Percentiles rank a stretch among this genome's conserved stretches.
Evolutionary conservation across 2,113 vertebrate genomes (phyloP).

Genomic region (Rhinopomastus cyanomelas): DNA sequence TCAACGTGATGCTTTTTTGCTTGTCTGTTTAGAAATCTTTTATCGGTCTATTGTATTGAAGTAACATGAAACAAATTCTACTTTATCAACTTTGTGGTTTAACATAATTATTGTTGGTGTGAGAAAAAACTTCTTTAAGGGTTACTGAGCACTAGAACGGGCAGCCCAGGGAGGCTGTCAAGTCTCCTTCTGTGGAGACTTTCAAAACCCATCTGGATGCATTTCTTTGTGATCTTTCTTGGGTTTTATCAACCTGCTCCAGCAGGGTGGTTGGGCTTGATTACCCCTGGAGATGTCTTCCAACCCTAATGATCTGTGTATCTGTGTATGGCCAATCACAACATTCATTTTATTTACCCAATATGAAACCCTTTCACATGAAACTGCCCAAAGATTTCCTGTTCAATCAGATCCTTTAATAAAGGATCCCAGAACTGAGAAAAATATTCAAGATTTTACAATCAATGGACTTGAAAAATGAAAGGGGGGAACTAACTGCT

Average conservation of each 20-base stretch:
- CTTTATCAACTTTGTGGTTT: background rate
- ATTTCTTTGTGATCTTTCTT: no score
- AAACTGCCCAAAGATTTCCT: background rate
- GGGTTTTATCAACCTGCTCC: no score
- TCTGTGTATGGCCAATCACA: background rate
- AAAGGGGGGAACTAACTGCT: background rate
- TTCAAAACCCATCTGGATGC: no score
- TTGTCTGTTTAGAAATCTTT: background rate
- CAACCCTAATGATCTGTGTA: no score
- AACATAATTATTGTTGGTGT: background rate
- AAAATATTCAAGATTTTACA: background rate
- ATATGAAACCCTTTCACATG: background rate
- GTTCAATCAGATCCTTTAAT: background rate
- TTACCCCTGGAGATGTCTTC: no score
- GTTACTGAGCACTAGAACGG: no score
- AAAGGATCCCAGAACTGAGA: background rate
- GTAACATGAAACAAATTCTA: background rate
- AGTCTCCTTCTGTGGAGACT: no score
- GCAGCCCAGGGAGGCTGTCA: no score
- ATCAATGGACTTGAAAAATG: background rate
- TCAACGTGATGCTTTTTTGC: background rate
- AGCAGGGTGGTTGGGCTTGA: no score
- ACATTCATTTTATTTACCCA: background rate
- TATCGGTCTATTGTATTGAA: background rate
- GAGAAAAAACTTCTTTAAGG: no score